phyloP scores from a whole-genome alignment of 2,888 invertebrate species.

The Torymus tubicola region DNA sequence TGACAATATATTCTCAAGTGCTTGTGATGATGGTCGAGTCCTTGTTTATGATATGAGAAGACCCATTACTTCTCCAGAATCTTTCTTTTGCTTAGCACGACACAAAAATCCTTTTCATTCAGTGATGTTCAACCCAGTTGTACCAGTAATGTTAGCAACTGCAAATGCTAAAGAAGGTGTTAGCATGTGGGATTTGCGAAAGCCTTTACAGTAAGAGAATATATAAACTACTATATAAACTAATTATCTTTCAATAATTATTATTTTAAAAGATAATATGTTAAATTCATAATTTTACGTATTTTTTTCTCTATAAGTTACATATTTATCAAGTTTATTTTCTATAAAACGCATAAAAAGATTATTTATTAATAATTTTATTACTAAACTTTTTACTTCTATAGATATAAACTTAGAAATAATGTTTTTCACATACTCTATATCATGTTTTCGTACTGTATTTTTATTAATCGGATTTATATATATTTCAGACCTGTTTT shows the following conservation, averaged over 20 bases:
- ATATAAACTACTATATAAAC: too few species aligned
- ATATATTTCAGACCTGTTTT: constrained; percentile 80
- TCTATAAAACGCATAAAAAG: too few species aligned
- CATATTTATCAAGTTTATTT: too few species aligned
- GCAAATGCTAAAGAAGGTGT: constrained; percentile 94
- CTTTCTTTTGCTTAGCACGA: constrained; percentile 83
- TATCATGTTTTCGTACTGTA: constrained; percentile 7
- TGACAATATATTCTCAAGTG: constrained; percentile 90
- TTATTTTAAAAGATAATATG: too few species aligned
- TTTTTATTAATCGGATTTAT: neutral
- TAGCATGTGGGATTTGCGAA: constrained; percentile 92
- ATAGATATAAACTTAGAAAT: too few species aligned
- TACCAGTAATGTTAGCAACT: constrained; percentile 88
- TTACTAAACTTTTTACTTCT: too few species aligned
- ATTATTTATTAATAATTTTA: too few species aligned
- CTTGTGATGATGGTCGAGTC: constrained; percentile 94
- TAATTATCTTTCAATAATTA: too few species aligned
- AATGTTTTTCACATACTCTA: neutral
- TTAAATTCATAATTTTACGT: too few species aligned
- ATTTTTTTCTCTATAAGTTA: too few species aligned
- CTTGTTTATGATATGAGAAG: constrained; percentile 90
- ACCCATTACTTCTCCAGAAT: constrained; percentile 77
- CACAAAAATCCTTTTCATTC: constrained; percentile 91
- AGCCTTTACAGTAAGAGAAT: constrained; percentile 86
- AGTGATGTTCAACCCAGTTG: constrained; percentile 94